These are phyloP conservation scores for Oreochromis mossambicus DNA, from an alignment of 2,797 vertebrate genomes.

Conservation along the genomic window DNA sequence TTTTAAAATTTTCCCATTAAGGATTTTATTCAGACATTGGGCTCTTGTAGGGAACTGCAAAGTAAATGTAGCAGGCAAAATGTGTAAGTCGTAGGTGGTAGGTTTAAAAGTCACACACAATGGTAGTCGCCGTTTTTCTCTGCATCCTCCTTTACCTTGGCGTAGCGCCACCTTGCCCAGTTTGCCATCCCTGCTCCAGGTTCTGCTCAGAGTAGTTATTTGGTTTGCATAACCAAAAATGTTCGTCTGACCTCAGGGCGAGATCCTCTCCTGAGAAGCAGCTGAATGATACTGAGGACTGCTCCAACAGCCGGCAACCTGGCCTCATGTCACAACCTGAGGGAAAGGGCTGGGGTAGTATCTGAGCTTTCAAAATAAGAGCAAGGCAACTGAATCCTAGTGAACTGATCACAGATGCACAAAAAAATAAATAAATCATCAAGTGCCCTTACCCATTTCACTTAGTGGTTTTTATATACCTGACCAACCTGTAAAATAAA, in stretches of 20 bases:
- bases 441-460: neutral
- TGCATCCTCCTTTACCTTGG: neutral
- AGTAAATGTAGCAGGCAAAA: neutral
- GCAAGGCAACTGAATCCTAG: neutral
- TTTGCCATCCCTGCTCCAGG: neutral
- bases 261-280: neutral
- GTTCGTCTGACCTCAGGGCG: neutral
- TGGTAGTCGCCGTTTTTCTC: neutral
- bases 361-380: neutral
- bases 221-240: neutral
- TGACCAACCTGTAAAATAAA: neutral
- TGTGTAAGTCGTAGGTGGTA: neutral
- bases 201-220: neutral
- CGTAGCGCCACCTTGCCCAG: neutral
- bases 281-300: neutral
- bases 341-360: neutral
- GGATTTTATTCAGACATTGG: neutral
- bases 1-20: neutral
- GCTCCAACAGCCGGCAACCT: neutral
- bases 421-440: neutral
- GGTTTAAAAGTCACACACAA: neutral
- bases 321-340: neutral
- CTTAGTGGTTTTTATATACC: neutral
- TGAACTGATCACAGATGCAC: neutral
- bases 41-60: neutral